Percentiles rank a stretch among this genome's conserved stretches.
These are phyloP conservation scores for Augochlora pura DNA, from an alignment of 1,140 invertebrate genomes.

Conservation along the genomic window DNA sequence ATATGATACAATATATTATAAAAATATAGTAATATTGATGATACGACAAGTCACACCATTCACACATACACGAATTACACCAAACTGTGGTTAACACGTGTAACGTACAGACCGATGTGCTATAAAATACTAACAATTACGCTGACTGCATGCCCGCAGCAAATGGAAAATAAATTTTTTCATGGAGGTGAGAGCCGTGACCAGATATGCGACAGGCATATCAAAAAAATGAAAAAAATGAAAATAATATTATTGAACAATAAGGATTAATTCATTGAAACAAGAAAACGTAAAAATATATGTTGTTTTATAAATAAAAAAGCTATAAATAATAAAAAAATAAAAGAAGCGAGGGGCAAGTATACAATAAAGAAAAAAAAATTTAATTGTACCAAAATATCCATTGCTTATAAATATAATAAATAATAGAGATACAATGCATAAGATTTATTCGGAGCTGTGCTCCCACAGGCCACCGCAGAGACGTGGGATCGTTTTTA, in stretches of 20 bases:
- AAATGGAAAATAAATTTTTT: constrained; percentile 64
- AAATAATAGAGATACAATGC: constrained; percentile 78
- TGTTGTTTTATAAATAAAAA: constrained; percentile 74
- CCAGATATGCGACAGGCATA: constrained; percentile 65
- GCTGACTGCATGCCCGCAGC: constrained; percentile 66
- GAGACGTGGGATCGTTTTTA: constrained; percentile 78
- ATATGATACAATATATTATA: constrained; percentile 66
- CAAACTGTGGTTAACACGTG: constrained; percentile 59
- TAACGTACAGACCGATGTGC: constrained; percentile 62
- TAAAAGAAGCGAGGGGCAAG: constrained; percentile 63
- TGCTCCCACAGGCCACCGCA: constrained; percentile 76
- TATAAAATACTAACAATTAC: constrained; percentile 62
- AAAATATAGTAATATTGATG: constrained; percentile 69
- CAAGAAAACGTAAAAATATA: constrained; percentile 60
- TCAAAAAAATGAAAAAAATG: constrained; percentile 10
- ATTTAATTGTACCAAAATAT: constrained; percentile 80
- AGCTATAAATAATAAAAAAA: constrained; percentile 58
- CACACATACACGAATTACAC: constrained; percentile 60
- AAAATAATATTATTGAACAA: constrained; percentile 64
- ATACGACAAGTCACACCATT: constrained; percentile 57
- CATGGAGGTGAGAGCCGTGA: constrained; percentile 59
- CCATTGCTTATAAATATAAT: constrained; percentile 80
- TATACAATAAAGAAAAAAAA: constrained; percentile 72
- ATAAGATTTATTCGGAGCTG: constrained; percentile 80
- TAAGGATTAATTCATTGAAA: constrained; percentile 54